Conservation (phyloP, 2,113 vertebrate genomes). For the Toxostoma redivivum region DNA sequence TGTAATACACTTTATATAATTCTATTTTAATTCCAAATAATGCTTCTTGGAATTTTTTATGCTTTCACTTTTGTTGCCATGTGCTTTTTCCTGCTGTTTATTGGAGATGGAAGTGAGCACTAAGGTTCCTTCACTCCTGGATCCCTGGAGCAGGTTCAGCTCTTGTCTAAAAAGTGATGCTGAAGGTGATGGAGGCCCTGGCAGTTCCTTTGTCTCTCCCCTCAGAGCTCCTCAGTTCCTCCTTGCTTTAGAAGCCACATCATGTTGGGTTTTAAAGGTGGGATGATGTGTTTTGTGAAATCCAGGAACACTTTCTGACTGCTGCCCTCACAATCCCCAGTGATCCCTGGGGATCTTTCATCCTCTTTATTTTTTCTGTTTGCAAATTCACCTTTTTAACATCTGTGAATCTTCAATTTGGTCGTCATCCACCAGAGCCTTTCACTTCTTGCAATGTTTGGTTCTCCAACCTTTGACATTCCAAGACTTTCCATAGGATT, state of each 20-base stretch:
- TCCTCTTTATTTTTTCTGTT: background rate
- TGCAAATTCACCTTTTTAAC: background rate
- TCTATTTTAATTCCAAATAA: background rate
- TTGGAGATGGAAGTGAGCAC: background rate
- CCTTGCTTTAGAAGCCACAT: background rate
- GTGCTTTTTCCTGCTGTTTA: background rate
- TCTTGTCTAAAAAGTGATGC: background rate
- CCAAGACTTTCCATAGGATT: background rate
- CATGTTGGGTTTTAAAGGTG: background rate
- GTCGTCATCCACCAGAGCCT: background rate
- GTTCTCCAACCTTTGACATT: background rate
- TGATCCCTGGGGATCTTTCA: background rate
- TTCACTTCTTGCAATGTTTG: background rate
- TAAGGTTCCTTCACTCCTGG: background rate
- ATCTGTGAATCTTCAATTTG: background rate
- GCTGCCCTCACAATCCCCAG: background rate
- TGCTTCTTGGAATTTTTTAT: background rate
- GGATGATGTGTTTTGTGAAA: background rate
- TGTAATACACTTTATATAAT: slow-evolving; percentile 3
- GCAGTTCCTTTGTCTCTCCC: background rate
- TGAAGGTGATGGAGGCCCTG: background rate
- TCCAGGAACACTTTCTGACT: background rate
- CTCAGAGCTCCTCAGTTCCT: background rate
- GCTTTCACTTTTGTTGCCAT: background rate
- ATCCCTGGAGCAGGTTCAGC: background rate